phyloP scores from a whole-genome alignment of 37 sponge, comb jelly and placozoan genomes.

The Aphrocallistes beatrix region DNA sequence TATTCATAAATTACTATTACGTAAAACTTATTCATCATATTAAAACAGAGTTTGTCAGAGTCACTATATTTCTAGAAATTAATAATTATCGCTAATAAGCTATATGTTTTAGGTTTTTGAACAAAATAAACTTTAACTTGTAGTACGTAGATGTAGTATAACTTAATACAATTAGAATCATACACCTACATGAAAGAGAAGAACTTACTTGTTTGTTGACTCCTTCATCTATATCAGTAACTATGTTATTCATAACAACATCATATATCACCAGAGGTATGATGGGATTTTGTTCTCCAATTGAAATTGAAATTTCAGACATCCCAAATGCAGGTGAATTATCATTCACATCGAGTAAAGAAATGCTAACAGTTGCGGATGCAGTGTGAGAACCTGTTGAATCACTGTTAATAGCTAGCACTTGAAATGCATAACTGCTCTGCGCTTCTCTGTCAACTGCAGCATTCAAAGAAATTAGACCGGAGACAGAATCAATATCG shows the following conservation, averaged over 20 bases:
- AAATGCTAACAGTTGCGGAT: not conserved
- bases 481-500: not conserved
- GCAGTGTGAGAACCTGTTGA: not conserved
- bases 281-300: not conserved
- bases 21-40: no score
- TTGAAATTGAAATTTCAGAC: not conserved
- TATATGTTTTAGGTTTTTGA: no score
- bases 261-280: not conserved
- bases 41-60: no score
- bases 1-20: no score
- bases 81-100: no score
- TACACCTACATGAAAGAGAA: no score
- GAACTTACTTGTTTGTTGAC: not conserved
- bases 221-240: not conserved
- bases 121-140: no score
- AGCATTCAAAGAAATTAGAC: not conserved
- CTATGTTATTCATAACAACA: not conserved
- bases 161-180: no score
- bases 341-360: not conserved
- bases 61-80: no score
- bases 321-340: not conserved
- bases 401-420: constrained; percentile 3
- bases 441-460: not conserved
- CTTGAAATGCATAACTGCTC: not conserved
- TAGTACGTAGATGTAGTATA: no score